Evolutionary conservation across 2,888 invertebrate species (phyloP).

Genomic region (Blastobasis adustella): DNA sequence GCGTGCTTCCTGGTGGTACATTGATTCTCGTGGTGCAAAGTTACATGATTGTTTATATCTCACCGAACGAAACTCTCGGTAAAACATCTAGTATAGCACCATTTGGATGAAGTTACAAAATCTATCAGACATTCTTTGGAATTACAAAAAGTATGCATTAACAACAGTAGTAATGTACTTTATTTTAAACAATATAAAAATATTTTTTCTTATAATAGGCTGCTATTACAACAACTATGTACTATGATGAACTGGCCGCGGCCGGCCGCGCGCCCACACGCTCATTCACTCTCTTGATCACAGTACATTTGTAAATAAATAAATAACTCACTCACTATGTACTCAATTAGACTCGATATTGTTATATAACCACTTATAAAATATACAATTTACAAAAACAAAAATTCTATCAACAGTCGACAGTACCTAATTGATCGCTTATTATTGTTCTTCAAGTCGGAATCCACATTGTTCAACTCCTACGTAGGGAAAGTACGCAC

Average conservation of each 20-base stretch:
- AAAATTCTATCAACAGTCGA: conserved; percentile 48
- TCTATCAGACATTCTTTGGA: conserved; percentile 42
- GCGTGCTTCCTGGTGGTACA: conserved; percentile 12
- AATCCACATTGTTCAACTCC: conserved; percentile 17
- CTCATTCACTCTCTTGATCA: conserved; percentile 40
- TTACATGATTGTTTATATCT: conserved; percentile 8
- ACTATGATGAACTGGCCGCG: conserved; percentile 15
- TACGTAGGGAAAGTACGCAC: no score
- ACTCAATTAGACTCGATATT: conserved; percentile 49
- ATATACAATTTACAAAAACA: conserved; percentile 62
- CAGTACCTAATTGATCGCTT: conserved; percentile 40
- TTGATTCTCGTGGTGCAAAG: conserved; percentile 11
- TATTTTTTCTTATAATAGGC: conserved; percentile 62
- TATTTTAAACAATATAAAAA: conserved; percentile 71
- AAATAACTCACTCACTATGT: conserved; percentile 27
- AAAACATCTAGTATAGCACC: conserved; percentile 56
- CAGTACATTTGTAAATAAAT: conserved; percentile 56
- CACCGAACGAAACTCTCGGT: conserved; percentile 15
- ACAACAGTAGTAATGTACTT: conserved; percentile 60
- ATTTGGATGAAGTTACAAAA: conserved; percentile 50
- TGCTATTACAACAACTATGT: conserved; percentile 43
- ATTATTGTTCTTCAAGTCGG: conserved; percentile 44
- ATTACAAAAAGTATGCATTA: conserved; percentile 55
- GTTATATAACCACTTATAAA: conserved; percentile 61
- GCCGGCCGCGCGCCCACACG: conserved; percentile 20